Base-by-base conservation (phyloP, 2,888 invertebrate genomes). In the Cryptus viduatorius region DNA sequence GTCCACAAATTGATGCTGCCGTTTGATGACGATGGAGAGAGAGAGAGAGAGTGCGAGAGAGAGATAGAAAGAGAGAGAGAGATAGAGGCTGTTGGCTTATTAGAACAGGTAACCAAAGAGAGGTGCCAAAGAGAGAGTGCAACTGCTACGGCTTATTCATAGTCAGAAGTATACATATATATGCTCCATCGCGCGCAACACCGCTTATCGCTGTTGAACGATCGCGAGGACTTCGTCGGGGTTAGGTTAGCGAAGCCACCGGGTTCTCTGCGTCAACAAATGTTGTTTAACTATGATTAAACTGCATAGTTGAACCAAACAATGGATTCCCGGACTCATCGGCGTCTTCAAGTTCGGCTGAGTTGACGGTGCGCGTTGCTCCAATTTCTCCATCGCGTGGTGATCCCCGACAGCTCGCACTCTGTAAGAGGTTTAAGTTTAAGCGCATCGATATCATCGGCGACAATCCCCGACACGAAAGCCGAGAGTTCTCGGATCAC, bases 1-100 rank as follows among this genome's bases (percentile, higher is more conserved):
- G 67, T 72, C 46, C 71, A 75, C 75, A 84, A 86, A 85, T 86
- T 85, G 82, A 61, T 29, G 67, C 5, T 5, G 3, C 50, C 67
- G 65, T 83, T 85, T 48, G 61, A 37, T 37, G 8, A 37, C 37
- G 37, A 37, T 8, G 0, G 37, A 37, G 8, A 37, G 37, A 37
- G 2, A 3, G 37, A 8, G 37, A 37, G 37, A 0, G 37, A 37
- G 37, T 3, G 5, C 0, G 37, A 37, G 8, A 4, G 37, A 2
- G 1, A 2, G 37, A 8, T 5, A 37, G 37, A 2, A 7, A 37
- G 24, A 37, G 37, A 37, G 37, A 8, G 37, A 37, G 37, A 37
- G 37, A 37, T 5, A 37, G 5, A 1, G 7, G 4, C 1, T 8
- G 37, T 37, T 37, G 37, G 37, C 8, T 37, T 8, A 37, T 37